phyloP scores from a whole-genome alignment of 2,113 vertebrate species.

The Stercorarius parasiticus region DNA sequence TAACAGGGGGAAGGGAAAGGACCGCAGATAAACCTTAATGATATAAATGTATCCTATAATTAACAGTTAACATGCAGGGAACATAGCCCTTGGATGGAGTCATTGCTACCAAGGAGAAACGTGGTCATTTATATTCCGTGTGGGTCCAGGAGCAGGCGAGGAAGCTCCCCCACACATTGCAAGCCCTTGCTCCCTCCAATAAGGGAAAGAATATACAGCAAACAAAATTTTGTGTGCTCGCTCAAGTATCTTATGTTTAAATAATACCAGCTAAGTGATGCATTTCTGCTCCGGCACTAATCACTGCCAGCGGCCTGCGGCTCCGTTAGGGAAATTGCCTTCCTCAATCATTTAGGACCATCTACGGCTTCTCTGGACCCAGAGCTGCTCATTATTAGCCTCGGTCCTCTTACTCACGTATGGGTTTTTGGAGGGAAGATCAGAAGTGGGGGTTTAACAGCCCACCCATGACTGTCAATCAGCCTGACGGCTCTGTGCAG shows the following conservation, averaged over 20 bases:
- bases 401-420: fast-evolving
- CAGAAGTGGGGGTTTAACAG: neutral
- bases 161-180: neutral
- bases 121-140: slow-evolving; percentile 25
- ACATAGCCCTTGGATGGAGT: neutral
- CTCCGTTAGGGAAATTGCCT: slow-evolving; percentile 12
- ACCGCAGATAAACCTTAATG: neutral
- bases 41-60: slow-evolving; percentile 31
- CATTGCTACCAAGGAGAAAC: neutral
- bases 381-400: neutral
- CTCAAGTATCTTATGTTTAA: slow-evolving; percentile 28
- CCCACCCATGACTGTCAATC: fast-evolving
- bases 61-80: slow-evolving; percentile 25
- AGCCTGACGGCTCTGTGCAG: neutral
- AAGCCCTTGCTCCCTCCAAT: neutral
- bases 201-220: neutral
- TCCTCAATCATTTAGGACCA: slow-evolving; percentile 23
- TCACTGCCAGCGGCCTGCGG: neutral
- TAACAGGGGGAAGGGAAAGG: neutral
- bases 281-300: slow-evolving; percentile 24
- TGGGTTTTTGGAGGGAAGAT: neutral
- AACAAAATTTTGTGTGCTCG: neutral
- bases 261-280: slow-evolving; percentile 19
- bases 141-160: neutral
- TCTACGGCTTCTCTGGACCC: neutral